Evolutionary conservation across 1,140 invertebrate genomes (phyloP).

Genomic region (Ganaspis sp.): DNA sequence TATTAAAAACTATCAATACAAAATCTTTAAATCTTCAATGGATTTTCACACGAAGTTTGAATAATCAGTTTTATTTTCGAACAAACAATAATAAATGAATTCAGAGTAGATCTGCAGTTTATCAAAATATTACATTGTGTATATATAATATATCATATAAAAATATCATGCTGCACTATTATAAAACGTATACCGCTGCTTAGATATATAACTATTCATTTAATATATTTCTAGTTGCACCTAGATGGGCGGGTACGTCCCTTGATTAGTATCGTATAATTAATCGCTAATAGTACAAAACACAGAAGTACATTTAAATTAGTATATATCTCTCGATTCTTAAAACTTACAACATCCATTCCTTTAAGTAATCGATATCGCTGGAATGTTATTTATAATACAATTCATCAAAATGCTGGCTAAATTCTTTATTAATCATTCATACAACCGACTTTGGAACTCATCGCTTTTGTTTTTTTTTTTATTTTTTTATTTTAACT

Average conservation of each 20-base stretch:
- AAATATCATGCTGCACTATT: conserved; percentile 72
- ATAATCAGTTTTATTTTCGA: conserved; percentile 52
- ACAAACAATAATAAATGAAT: conserved; percentile 59
- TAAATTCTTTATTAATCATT: neutral
- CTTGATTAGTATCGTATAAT: conserved; percentile 54
- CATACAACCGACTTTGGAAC: neutral
- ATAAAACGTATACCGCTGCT: conserved; percentile 63
- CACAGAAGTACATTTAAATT: conserved; percentile 52
- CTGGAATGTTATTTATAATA: conserved; percentile 58
- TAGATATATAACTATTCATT: conserved; percentile 51
- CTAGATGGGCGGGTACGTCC: conserved; percentile 61
- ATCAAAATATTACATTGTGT: conserved; percentile 52
- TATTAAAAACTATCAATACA: conserved; percentile 71
- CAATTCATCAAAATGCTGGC: conserved; percentile 32
- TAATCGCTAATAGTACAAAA: conserved; percentile 52
- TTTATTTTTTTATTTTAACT: neutral
- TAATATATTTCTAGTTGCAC: conserved; percentile 56
- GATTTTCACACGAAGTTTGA: conserved; percentile 56
- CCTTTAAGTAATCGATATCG: conserved; percentile 49
- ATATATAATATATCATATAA: conserved; percentile 59
- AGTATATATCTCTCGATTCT: conserved; percentile 45
- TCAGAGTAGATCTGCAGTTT: conserved; percentile 57
- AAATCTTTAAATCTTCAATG: conserved; percentile 66
- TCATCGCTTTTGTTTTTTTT: neutral
- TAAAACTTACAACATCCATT: conserved; percentile 38